These are phyloP conservation scores for Thamnaconus septentrionalis DNA, from an alignment of 2,113 vertebrate genomes.

Conservation along the genomic window DNA sequence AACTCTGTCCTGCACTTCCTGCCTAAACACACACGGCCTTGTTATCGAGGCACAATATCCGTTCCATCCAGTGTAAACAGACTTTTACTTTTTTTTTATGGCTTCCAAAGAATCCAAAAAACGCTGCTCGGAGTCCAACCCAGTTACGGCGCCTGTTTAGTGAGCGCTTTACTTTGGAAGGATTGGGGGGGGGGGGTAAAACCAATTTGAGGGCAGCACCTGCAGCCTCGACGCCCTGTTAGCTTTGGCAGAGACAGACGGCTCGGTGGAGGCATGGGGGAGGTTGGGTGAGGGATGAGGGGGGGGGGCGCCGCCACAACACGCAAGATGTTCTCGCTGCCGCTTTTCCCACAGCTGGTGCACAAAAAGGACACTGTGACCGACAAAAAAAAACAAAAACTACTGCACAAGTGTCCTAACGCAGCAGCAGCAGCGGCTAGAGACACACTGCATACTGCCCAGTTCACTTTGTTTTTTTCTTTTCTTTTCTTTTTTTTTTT, in stretches of 20 bases:
- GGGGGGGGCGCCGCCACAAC: constrained; percentile 41
- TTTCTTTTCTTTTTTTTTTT: too few relatives aligned
- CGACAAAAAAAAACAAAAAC: too few relatives aligned
- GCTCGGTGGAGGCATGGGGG: constrained; percentile 14
- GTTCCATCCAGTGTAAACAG: constrained; percentile 54
- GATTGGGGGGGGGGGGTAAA: constrained; percentile 43
- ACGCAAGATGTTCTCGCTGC: constrained; percentile 37
- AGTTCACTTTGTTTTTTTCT: too few relatives aligned
- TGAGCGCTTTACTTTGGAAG: constrained; percentile 61
- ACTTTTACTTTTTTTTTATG: constrained; percentile 40
- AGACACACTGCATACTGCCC: too few relatives aligned
- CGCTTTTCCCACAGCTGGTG: too few relatives aligned
- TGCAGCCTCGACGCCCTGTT: constrained; percentile 60
- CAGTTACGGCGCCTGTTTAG: constrained; percentile 44
- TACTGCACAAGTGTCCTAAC: too few relatives aligned
- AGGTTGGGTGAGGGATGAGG: too few relatives aligned
- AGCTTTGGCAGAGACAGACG: constrained; percentile 64
- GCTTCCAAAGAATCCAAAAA: constrained; percentile 51
- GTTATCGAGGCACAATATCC: constrained; percentile 39
- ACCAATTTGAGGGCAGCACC: constrained; percentile 57
- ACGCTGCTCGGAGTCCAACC: constrained; percentile 33
- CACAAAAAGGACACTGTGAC: too few relatives aligned
- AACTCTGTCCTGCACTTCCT: constrained; percentile 13
- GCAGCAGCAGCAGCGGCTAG: too few relatives aligned
- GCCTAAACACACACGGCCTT: too few relatives aligned